phyloP scores from a whole-genome alignment of 2,888 invertebrate species.

The Spodoptera exigua region DNA sequence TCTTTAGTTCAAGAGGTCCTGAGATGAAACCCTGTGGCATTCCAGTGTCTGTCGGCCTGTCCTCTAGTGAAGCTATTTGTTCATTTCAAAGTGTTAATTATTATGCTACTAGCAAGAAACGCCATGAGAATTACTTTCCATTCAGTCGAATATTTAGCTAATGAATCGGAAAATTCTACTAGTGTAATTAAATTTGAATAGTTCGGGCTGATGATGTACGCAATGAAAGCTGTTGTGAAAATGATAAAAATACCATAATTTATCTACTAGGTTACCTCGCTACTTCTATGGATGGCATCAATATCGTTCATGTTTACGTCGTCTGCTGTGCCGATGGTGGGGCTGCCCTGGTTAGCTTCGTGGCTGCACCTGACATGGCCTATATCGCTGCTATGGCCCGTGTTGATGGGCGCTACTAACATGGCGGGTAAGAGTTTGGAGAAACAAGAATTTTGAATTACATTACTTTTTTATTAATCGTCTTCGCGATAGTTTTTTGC shows the following conservation, averaged over 20 bases:
- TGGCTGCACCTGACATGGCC: conserved; percentile 77
- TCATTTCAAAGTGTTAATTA: too few species aligned
- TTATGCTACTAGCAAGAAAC: too few species aligned
- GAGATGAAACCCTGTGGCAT: conserved; percentile 10
- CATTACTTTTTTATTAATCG: conserved; percentile 7
- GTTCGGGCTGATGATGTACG: background rate
- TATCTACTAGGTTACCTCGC: conserved; percentile 60
- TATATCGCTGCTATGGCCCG: conserved; percentile 77
- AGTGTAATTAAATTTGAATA: too few species aligned
- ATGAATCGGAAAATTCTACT: too few species aligned
- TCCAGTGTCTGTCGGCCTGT: too few species aligned
- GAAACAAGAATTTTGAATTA: background rate
- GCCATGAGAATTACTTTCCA: too few species aligned
- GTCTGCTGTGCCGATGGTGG: conserved; percentile 59
- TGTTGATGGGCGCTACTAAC: conserved; percentile 72
- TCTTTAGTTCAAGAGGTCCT: background rate
- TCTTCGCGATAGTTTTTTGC: too few species aligned
- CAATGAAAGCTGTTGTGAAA: conserved; percentile 26
- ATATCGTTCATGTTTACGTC: conserved; percentile 61
- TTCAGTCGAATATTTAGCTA: too few species aligned
- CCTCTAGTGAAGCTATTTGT: too few species aligned
- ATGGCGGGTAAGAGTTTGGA: conserved; percentile 66
- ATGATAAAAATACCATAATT: background rate
- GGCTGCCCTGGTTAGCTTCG: conserved; percentile 69
- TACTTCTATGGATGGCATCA: conserved; percentile 67